Percentiles rank a stretch among this genome's conserved stretches.
These are phyloP conservation scores for Mythimna pallens DNA, from an alignment of 2,888 invertebrate genomes.

Conservation along the genomic window DNA sequence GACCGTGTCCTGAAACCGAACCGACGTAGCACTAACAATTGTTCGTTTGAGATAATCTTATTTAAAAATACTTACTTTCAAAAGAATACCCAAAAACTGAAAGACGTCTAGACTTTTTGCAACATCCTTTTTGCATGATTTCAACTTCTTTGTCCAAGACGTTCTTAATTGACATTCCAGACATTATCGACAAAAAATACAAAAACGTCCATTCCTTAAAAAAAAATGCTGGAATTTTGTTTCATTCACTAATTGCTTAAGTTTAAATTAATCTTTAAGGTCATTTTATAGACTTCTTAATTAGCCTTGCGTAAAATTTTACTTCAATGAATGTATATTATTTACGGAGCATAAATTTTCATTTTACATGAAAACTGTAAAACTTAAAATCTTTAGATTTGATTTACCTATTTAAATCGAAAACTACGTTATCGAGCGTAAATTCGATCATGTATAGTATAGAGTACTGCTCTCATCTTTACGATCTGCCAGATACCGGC, in stretches of 20 bases:
- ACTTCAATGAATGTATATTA: background rate
- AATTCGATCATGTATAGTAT: no score
- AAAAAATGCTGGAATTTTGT: slow-evolving; percentile 11
- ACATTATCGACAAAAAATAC: background rate
- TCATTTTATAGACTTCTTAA: slow-evolving; percentile 1
- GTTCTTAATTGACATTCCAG: background rate
- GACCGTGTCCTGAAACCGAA: no score
- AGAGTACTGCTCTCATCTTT: no score
- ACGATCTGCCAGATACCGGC: no score
- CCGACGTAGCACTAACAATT: no score
- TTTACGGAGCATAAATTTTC: background rate
- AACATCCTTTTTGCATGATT: background rate
- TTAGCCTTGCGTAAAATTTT: background rate
- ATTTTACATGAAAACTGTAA: no score
- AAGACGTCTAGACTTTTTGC: background rate
- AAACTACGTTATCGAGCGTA: no score
- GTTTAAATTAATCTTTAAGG: slow-evolving; percentile 11
- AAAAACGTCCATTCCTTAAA: slow-evolving; percentile 8
- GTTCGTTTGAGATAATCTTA: no score
- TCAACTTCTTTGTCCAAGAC: background rate
- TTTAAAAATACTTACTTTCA: background rate
- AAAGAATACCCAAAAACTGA: background rate
- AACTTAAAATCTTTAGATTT: no score
- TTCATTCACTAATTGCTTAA: slow-evolving; percentile 18
- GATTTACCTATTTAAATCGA: no score